Evolutionary conservation across 1,140 invertebrate species (phyloP), one percentile per base, ranked within the genome.

Genomic region (Drosophila kurseongensis): DNA sequence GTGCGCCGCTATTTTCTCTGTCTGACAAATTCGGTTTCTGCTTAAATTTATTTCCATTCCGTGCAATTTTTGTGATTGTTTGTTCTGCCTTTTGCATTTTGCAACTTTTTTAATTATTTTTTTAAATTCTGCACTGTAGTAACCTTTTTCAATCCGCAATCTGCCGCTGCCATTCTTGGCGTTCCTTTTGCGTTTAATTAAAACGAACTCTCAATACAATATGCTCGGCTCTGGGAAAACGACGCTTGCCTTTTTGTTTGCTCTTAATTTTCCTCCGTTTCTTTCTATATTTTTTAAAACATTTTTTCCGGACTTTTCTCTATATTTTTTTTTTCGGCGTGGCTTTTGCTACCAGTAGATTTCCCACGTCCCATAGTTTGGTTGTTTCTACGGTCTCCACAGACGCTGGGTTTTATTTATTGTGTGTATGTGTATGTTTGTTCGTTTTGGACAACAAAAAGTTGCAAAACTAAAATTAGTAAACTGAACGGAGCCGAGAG

Each of bases 171-270:
- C 52, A 73, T 77, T 55, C 73, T 77, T 40, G 55, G 35, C 86
- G 45, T 71, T 83, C 59, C 75, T 60, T 79, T 83, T 79, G 51
- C 79, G 69, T 86, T 88, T 88, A 88, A 88, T 88, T 88, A 88
- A 88, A 88, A 88, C 76, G 67, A 89, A 88, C 83, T 89, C 80
- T 89, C 83, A 89, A 85, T 85, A 86, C 81, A 85, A 88, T 89
- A 89, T 89, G 83, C 79, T 75, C 63, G 72, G 52, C 67, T 68
- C 61, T 41, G 65, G 60, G 29, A 67, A 36, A 62, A 63, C 80
- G 62, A 60, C 71, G 61, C 57, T 84, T 61, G 60, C 58, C 71
- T 77, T 84, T 88, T 82, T 88, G 82, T 88, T 88, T 89, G 72
- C 72, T 80, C 74, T 86, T 86, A 81, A 85, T 88, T 88, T 83